Evolutionary conservation across 2,113 vertebrate species (phyloP).

Genomic region (Pristiophorus japonicus): DNA sequence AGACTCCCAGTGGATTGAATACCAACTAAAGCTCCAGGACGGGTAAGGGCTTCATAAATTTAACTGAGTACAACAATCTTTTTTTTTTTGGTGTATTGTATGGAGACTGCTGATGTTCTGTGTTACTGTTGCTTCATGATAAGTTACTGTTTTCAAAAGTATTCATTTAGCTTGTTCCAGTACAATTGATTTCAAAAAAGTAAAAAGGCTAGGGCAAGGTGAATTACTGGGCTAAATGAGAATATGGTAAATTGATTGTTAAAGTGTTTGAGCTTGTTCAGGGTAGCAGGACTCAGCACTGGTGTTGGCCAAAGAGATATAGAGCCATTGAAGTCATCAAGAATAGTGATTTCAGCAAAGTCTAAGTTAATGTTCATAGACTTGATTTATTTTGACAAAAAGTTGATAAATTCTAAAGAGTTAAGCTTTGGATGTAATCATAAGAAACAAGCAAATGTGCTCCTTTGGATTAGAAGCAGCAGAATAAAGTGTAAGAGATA

Average conservation of each 20-base stretch:
- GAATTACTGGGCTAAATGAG: background rate
- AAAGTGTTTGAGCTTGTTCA: background rate
- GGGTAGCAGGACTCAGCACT: background rate
- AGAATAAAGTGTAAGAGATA: background rate
- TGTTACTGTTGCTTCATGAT: background rate
- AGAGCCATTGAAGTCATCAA: background rate
- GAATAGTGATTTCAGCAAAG: background rate
- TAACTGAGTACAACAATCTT: background rate
- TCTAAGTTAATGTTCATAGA: background rate
- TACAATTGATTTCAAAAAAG: background rate
- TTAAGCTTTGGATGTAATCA: background rate
- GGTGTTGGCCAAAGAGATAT: background rate
- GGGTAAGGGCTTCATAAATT: background rate
- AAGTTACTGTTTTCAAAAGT: background rate
- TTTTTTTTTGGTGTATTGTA: background rate
- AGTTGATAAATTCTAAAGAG: background rate
- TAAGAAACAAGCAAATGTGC: background rate
- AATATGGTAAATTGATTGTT: background rate
- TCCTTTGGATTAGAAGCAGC: background rate
- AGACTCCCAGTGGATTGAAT: background rate
- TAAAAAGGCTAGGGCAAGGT: background rate
- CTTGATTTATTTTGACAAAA: constrained; percentile 9
- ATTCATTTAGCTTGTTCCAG: background rate
- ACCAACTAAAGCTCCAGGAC: background rate
- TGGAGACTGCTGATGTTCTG: background rate